Evolutionary conservation across 2,113 vertebrate genomes (phyloP).

Genomic region (Podarcis muralis): DNA sequence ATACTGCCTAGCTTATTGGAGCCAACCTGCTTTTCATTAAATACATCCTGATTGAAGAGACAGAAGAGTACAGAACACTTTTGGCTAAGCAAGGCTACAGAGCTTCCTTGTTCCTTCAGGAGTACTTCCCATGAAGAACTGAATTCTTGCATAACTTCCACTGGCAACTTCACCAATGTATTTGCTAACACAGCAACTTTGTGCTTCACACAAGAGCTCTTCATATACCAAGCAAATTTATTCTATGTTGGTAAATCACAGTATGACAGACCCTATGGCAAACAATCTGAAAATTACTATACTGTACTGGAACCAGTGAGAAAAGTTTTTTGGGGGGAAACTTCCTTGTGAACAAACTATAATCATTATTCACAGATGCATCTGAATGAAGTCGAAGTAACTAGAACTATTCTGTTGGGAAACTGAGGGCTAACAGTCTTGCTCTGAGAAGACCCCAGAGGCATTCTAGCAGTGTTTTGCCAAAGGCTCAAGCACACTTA

Average conservation of each 20-base stretch:
- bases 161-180: not conserved
- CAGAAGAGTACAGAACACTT: not conserved
- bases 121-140: not conserved
- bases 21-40: not conserved
- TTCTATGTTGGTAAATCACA: not conserved
- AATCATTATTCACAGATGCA: not conserved
- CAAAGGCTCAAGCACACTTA: not conserved
- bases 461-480: not conserved
- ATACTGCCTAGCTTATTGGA: not conserved
- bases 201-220: not conserved
- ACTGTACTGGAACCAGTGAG: not conserved
- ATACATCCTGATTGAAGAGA: not conserved
- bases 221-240: not conserved
- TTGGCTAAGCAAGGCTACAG: not conserved
- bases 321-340: not conserved
- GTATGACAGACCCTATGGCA: not conserved
- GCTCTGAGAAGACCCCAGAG: not conserved
- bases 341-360: not conserved
- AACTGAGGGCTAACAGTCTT: not conserved
- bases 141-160: not conserved
- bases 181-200: not conserved
- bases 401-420: not conserved
- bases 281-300: not conserved
- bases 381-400: not conserved
- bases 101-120: not conserved